Conservation (phyloP, 37 sponge, comb jelly and placozoan genomes). For the Agelas oroides region DNA sequence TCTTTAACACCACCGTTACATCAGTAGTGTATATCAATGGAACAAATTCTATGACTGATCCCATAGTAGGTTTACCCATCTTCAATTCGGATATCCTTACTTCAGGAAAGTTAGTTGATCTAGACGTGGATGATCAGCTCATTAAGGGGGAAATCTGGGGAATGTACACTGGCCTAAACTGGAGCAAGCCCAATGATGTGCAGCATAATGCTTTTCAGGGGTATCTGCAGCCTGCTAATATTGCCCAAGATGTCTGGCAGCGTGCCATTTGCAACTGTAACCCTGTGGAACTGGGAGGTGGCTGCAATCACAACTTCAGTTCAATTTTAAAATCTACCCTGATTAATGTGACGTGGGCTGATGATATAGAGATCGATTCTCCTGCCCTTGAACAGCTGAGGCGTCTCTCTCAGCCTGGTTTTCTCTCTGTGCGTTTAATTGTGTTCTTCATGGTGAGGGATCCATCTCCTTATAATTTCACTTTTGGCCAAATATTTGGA, state of each 20-base stretch:
- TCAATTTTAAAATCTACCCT: too few species aligned
- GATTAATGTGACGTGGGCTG: too few species aligned
- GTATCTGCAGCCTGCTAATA: not conserved
- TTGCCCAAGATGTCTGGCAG: conserved; percentile 9
- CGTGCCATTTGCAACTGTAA: too few species aligned
- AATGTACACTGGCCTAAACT: not conserved
- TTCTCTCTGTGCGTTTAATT: not conserved
- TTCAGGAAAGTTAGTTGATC: conserved; percentile 25
- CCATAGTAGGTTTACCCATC: not conserved
- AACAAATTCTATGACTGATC: not conserved
- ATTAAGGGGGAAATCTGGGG: not conserved
- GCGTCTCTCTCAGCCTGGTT: not conserved
- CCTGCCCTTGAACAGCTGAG: not conserved
- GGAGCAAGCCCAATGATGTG: not conserved
- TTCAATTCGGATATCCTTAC: not conserved
- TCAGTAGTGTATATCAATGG: conserved; percentile 27
- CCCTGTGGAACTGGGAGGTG: too few species aligned
- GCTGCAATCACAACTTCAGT: too few species aligned
- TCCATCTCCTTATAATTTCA: conserved; percentile 3
- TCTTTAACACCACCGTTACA: conserved; percentile 13
- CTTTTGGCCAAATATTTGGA: conserved; percentile 26
- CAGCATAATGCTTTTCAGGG: not conserved
- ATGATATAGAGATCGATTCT: too few species aligned
- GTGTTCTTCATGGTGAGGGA: not conserved
- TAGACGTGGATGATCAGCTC: not conserved